phyloP scores from a whole-genome alignment of 2,888 invertebrate species.

The Hemithea aestivaria region DNA sequence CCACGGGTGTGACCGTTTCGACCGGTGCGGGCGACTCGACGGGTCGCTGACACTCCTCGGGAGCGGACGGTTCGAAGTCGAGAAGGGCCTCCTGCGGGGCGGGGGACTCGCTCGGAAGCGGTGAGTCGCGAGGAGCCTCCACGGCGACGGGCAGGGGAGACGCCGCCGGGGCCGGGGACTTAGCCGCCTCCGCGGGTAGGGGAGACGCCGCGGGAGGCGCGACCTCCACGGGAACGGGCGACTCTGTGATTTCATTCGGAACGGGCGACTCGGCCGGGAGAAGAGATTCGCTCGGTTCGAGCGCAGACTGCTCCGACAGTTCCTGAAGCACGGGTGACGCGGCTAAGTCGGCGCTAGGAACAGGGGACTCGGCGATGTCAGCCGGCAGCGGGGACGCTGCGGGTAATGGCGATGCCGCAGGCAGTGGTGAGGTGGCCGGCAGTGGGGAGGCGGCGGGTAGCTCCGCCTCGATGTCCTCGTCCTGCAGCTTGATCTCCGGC shows the following conservation, averaged over 20 bases:
- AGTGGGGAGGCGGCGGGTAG: conserved; percentile 1
- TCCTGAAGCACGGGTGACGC: conserved; percentile 11
- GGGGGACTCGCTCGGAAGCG: conserved; percentile 23
- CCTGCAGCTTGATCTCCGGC: conserved; percentile 6
- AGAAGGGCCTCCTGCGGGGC: neutral
- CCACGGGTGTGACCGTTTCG: conserved; percentile 6
- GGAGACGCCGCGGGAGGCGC: conserved; percentile 22
- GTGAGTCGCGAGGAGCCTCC: conserved; percentile 27
- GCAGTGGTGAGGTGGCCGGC: conserved; percentile 1
- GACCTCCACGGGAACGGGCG: conserved; percentile 23
- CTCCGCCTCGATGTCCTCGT: conserved; percentile 6
- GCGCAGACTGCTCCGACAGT: conserved; percentile 7
- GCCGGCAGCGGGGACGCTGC: conserved; percentile 3
- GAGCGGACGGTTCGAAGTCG: conserved; percentile 17
- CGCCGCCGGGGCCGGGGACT: conserved; percentile 20
- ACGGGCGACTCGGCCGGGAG: conserved; percentile 21
- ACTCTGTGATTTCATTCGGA: conserved; percentile 18
- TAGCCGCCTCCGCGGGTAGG: conserved; percentile 19
- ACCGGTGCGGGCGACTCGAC: conserved; percentile 24
- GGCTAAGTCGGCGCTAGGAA: conserved; percentile 10
- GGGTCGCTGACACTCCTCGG: conserved; percentile 30
- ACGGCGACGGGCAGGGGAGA: conserved; percentile 22
- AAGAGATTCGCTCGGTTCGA: conserved; percentile 22
- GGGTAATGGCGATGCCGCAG: neutral
- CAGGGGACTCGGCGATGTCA: conserved; percentile 3